Base-by-base conservation (phyloP, 2,113 vertebrate genomes). In the Lepus europaeus region DNA sequence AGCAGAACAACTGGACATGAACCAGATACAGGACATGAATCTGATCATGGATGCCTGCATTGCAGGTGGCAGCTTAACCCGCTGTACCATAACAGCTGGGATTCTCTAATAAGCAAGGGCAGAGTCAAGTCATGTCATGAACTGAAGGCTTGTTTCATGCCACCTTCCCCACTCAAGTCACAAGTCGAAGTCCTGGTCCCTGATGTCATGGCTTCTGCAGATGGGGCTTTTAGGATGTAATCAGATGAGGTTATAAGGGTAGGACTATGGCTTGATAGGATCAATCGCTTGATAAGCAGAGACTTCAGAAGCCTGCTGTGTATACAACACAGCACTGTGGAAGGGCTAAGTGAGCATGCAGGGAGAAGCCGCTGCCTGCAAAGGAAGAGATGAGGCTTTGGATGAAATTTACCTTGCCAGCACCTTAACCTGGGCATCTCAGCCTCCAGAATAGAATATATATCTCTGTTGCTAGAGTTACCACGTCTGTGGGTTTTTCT, bases 341-440 rank as follows among this genome's bases (percentile, higher is more conserved):
- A 79, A n/a, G 31, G 29, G 36, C 45, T 31, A 1, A 0, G 4
- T 51, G 83, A 70, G 17, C 53, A 2, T 11, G 2, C 2, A 5
- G 36, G 2, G 69, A 66, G 66, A 8, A 17, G 72, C 6, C 1
- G 13, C 39, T 39, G 56, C n/a, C 39, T 39, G 6, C 19, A 31
- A n/a, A 68, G 6, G 6, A 16, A 23, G 59, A 49, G 25, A 22
- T 31, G 19, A 59, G 56, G 56, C 13, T 5, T 59, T 59, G 4
- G 56, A 59, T 19, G 56, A 59, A 59, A 59, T 59, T 59, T 59
- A 5, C 56, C 56, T 17, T 59, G 19, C 19, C 29, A 25, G 33
- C 22, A 12, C 33, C 29, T 80, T 79, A 27, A 70, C 68, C 53
- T 59, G 27, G n/a, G 36, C 33, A 27, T 78, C 11, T 16, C 53